Evolutionary conservation across 2,888 invertebrate genomes (phyloP).

Genomic region (Eustalomyia histrio): DNA sequence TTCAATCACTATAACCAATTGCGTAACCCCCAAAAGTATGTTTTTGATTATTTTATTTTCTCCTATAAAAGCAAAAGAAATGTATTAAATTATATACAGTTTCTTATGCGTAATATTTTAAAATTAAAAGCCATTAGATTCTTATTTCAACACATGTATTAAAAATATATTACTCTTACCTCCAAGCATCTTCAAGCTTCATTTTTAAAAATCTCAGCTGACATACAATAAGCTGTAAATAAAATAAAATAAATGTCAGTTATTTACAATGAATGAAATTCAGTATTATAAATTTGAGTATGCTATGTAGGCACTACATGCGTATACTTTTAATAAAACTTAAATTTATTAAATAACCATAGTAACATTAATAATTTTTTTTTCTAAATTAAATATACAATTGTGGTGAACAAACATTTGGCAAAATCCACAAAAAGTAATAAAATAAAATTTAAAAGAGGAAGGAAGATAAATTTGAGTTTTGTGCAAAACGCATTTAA

Average conservation of each 20-base stretch:
- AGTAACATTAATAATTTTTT: slow-evolving; percentile 37
- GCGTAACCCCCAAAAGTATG: no score
- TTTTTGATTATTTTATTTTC: no score
- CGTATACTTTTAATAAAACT: slow-evolving; percentile 17
- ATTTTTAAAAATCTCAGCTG: not conserved
- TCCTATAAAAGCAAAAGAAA: no score
- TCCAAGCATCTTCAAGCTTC: not conserved
- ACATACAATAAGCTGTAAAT: slow-evolving; percentile 2
- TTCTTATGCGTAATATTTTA: no score
- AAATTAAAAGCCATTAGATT: no score
- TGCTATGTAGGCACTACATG: not conserved
- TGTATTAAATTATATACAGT: no score
- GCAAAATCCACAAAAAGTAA: slow-evolving; percentile 3
- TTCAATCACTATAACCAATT: no score
- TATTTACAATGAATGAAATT: slow-evolving; percentile 9
- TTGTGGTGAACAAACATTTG: slow-evolving; percentile 35
- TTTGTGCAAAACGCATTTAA: slow-evolving; percentile 17
- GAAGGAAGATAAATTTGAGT: slow-evolving; percentile 26
- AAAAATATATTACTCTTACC: not conserved
- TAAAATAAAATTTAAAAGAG: not conserved
- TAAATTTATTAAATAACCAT: slow-evolving; percentile 10
- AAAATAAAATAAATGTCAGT: slow-evolving; percentile 10
- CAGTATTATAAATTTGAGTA: not conserved
- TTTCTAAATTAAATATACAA: slow-evolving; percentile 39
- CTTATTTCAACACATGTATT: not conserved